Base-by-base conservation (phyloP, 2,888 invertebrate genomes). In the Pyralis farinalis region DNA sequence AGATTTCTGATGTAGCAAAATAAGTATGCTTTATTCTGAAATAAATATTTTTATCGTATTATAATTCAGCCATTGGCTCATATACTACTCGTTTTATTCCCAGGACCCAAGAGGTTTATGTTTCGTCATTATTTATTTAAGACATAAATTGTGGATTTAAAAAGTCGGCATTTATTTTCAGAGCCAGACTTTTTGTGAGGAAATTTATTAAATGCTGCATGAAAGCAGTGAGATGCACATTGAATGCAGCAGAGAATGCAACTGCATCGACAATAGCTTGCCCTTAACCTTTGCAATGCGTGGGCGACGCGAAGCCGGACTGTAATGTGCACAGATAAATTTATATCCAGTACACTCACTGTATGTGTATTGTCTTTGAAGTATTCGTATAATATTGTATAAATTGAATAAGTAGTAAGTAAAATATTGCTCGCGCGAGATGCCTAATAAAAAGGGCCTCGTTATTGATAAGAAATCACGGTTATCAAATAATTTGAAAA, bases 171-270 rank as follows among this genome's bases (percentile, higher is more conserved):
- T 39, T 33, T 39, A 34, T 33, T 33, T 39, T 39, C 9, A 10
- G 12, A 12, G 16, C 20, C 11, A 11, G 12, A 38, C 22, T 33
- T 27, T 25, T 20, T 20, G 27, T 16, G 40, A 32, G 33, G 40
- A 47, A 37, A 44, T 48, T 46, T 53, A 46, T 57, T 59, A 53
- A 46, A 49, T 56, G 50, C 43, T 42, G 44, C 47, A 47, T 54
- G 44, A 49, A 46, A 57, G 51, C 44, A 46, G 47, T 39, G 47
- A 53, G 51, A 53, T 49, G 54, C 58, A 58, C 55, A 60, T 64
- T 61, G 52, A 56, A 53, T 50, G 47, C 49, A 47, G 51, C 56
- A 60, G 58, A 60, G 58, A 64, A 61, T 65, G 63, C 66, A 61
- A 34, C 40, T 43, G 49, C 47, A 44, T 51, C 47, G 41, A 71